These are phyloP conservation scores for Drosophila willistoni DNA, from an alignment of 1,140 invertebrate species.

Conservation along the genomic window DNA sequence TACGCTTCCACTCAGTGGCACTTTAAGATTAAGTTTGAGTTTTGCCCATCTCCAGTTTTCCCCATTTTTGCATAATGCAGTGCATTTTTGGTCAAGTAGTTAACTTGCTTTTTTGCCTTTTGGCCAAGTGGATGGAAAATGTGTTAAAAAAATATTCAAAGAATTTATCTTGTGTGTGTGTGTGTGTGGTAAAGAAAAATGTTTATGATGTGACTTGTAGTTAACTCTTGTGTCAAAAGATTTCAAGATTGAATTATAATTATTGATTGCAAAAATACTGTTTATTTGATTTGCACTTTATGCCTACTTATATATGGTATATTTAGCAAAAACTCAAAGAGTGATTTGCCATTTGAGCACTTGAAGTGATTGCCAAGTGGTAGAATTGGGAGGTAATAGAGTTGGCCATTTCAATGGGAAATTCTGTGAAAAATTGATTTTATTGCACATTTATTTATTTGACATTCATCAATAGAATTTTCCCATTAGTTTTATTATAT, in stretches of 20 bases:
- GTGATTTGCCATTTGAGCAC: not conserved
- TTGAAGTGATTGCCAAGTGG: not conserved
- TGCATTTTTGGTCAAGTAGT: constrained; percentile 54
- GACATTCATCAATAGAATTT: constrained; percentile 35
- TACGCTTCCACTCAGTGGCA: constrained; percentile 47
- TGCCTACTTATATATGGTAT: constrained; percentile 5
- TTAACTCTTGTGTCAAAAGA: not conserved
- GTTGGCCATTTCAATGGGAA: not conserved
- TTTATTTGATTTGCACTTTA: constrained; percentile 23
- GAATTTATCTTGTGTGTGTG: constrained; percentile 11
- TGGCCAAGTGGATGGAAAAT: not conserved
- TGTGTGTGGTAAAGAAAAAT: constrained; percentile 13
- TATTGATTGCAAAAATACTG: not conserved
- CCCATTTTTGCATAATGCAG: constrained; percentile 54
- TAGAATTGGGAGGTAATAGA: not conserved
- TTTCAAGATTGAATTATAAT: constrained; percentile 10
- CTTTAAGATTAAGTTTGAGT: constrained; percentile 71
- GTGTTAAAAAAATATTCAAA: constrained; percentile 36
- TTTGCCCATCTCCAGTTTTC: not conserved
- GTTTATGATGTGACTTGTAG: constrained; percentile 1
- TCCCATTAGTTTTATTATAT: constrained; percentile 52
- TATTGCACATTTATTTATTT: constrained; percentile 21
- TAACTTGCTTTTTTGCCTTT: constrained; percentile 11
- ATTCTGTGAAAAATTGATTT: constrained; percentile 38
- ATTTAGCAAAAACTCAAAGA: constrained; percentile 15